phyloP scores from a whole-genome alignment of 2,113 vertebrate genomes.

The Nesospiza acunhae region DNA sequence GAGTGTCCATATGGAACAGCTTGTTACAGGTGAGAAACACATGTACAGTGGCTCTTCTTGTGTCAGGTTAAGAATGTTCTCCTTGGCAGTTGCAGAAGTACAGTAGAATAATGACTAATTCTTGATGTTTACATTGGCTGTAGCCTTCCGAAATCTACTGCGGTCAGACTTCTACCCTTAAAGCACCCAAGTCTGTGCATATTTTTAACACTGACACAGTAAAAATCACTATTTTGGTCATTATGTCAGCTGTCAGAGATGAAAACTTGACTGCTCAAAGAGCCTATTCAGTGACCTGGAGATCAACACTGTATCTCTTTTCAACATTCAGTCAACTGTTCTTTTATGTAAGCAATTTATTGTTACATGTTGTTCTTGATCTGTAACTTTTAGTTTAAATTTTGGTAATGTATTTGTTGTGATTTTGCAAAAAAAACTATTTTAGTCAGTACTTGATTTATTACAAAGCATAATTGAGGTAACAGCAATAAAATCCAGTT shows the following conservation, averaged over 20 bases:
- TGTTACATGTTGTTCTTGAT: neutral
- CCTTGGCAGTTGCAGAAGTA: neutral
- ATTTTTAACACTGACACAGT: neutral
- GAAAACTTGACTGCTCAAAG: neutral
- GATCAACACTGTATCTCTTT: neutral
- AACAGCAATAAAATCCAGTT: neutral
- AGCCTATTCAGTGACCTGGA: neutral
- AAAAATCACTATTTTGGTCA: neutral
- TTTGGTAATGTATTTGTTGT: neutral
- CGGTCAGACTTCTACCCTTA: neutral
- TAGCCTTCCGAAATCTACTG: neutral
- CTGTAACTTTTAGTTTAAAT: neutral
- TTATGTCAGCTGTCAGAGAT: neutral
- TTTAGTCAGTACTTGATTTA: neutral
- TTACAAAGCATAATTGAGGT: neutral
- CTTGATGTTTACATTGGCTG: neutral
- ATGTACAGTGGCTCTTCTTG: neutral
- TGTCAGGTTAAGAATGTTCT: neutral
- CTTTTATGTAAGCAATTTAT: neutral
- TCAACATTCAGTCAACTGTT: neutral
- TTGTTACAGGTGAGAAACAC: conserved; percentile 75
- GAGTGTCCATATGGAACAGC: conserved; percentile 76
- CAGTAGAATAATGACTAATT: neutral
- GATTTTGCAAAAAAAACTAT: neutral
- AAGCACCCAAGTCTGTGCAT: neutral